Evolutionary conservation across 2,888 invertebrate species (phyloP), one percentile per base, ranked within the genome.

Genomic region (Agrotis clavis): DNA sequence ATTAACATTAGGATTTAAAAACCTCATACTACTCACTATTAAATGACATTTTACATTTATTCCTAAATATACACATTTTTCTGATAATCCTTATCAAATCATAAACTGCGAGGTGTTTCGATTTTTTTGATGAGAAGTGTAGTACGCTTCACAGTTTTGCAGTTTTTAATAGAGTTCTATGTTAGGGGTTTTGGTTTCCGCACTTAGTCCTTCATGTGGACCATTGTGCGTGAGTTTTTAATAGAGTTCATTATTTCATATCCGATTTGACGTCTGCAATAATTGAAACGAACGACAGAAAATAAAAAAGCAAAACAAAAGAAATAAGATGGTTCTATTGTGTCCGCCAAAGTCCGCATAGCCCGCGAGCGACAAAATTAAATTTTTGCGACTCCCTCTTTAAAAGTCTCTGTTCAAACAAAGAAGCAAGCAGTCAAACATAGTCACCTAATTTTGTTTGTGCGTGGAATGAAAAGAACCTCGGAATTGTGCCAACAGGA

Each of bases 391-490:
- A 64, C 59, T 45, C 66, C 47, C 48, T 81, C 54, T 78, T 57
- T 62, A 66, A 48, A 65, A 56, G 50, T 60, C 48, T 57, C 30
- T 56, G 50, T 68, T 14, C 25, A 71, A 70, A 81, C 66, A 77
- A 81, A 76, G 70, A 76, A 70, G 70, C 59, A 67, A 73, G 53
- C 66, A 71, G 64, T 76, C 72, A 67, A 77, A 82, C 67, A 75
- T 74, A 76, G 67, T 71, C 75, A 69, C 66, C 69, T 80, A 74
- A 80, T 82, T 79, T 72, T 72, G 74, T 83, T 79, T 73, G 67
- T 65, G 67, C 60, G 63, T 76, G 66, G n/a, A 74, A 68, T 68
- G 76, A 76, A 77, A 74, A 76, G 78, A 71, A 21, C 59, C 64
- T 65, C 61, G 77, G 70, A 72, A 72, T 68, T 69, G 59, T 83